Base-by-base conservation (phyloP, 2,797 vertebrate genomes). In the Acanthurus lineatus region DNA sequence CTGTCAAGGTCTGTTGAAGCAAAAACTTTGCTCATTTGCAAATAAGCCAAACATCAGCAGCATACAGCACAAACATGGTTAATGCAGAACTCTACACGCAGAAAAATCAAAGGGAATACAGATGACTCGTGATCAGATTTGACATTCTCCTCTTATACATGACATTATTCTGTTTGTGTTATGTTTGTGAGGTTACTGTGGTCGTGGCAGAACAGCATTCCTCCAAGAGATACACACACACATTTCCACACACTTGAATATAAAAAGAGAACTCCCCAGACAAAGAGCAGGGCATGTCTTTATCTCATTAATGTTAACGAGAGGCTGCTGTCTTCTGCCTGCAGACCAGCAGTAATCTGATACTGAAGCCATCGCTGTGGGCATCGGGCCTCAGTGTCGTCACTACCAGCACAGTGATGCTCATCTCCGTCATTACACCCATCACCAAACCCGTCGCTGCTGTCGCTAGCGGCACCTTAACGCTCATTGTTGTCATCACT, bases 221-320 rank as follows among this genome's bases (percentile, higher is more conserved):
- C 65, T 63, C 67, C 45, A 69, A 74, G 52, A 85, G 22, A 58
- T 42, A 67, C 59, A 45, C 48, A 25, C 60, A 35, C 73, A 59
- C 64, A 59, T 60, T 74, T 68, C 47, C 67, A 61, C 73, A 78
- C 47, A 64, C 77, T 69, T 35, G 22, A 74, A 83, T 80, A 68
- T 71, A 78, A 78, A 90, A 66, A 52, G 70, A 78, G 73, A 86
- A 83, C 59, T 90, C 84, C 84, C 86, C 76, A 84, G 90, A 93
- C 90, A 89, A 90, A 91, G 89, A 92, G 86, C 89, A 86, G 86
- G 78, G 83, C 91, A 91, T 84, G 86, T 91, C 89, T 92, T 93
- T 91, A 93, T 94, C 88, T 93, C 88, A 93, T 94, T 93, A 94
- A 85, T 82, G 90, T 86, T 93, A 94, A 93, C 85, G 80, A 94